phyloP scores from a whole-genome alignment of 2,888 invertebrate genomes.

The Lithodes maja region DNA sequence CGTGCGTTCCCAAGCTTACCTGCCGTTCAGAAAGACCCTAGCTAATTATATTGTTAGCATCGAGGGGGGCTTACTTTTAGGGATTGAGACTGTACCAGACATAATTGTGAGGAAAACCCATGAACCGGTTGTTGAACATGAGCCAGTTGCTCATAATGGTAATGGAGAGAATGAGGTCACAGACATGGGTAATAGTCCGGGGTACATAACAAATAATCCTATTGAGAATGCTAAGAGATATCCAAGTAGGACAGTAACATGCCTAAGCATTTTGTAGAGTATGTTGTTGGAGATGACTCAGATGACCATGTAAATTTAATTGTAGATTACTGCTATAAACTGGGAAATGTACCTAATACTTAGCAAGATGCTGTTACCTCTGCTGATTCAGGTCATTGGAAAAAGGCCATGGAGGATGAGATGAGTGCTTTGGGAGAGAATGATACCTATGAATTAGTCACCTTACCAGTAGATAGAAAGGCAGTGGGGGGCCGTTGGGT shows the following conservation, averaged over 20 bases:
- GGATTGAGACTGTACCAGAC: too few relatives aligned
- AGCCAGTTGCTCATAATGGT: too few relatives aligned
- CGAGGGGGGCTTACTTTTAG: too few relatives aligned
- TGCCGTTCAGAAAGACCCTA: too few relatives aligned
- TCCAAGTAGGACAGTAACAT: neutral
- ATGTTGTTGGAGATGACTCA: neutral
- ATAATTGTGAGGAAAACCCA: too few relatives aligned
- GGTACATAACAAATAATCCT: too few relatives aligned
- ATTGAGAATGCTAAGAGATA: too few relatives aligned
- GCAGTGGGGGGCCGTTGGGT: conserved; percentile 37
- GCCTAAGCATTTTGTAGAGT: conserved; percentile 10
- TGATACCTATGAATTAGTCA: conserved; percentile 7
- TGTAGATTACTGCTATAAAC: conserved; percentile 6
- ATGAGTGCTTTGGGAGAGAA: conserved; percentile 12
- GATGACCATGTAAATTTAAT: neutral
- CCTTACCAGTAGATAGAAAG: neutral
- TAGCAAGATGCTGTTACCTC: conserved; percentile 24
- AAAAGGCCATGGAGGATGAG: conserved; percentile 8
- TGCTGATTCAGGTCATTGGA: conserved; percentile 13
- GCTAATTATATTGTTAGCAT: too few relatives aligned
- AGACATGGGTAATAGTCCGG: too few relatives aligned
- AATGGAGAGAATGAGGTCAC: too few relatives aligned
- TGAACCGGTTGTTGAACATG: too few relatives aligned
- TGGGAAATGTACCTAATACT: neutral
- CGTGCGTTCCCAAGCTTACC: too few relatives aligned